Conservation (phyloP, 2,113 vertebrate genomes). For the Saguinus midas region DNA sequence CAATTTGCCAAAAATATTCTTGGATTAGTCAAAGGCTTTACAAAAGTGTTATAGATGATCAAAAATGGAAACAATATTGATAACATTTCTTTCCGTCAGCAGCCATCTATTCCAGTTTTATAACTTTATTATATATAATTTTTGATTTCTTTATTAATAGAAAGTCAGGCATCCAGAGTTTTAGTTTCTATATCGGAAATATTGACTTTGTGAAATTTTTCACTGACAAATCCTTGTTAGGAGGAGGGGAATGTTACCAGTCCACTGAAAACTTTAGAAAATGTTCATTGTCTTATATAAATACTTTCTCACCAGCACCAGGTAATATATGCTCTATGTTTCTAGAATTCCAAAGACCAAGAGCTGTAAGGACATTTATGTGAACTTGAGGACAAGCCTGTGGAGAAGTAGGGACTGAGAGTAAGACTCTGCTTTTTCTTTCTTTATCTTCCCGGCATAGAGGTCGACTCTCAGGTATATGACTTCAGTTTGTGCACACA, state of each 20-base stretch:
- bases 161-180: not conserved
- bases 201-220: not conserved
- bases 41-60: not conserved
- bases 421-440: not conserved
- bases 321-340: not conserved
- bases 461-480: not conserved
- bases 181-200: not conserved
- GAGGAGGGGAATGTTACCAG: not conserved
- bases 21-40: not conserved
- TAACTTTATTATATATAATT: not conserved
- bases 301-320: not conserved
- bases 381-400: not conserved
- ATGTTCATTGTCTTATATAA: not conserved
- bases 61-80: not conserved
- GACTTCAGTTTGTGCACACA: not conserved
- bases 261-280: not conserved
- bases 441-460: not conserved
- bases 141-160: not conserved
- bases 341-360: not conserved
- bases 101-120: not conserved
- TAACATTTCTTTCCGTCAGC: not conserved
- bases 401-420: not conserved
- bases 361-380: not conserved
- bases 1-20: conserved; percentile 18
- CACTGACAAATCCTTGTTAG: not conserved